phyloP scores from a whole-genome alignment of 2,797 vertebrate species.

The Pantherophis alleghaniensis region DNA sequence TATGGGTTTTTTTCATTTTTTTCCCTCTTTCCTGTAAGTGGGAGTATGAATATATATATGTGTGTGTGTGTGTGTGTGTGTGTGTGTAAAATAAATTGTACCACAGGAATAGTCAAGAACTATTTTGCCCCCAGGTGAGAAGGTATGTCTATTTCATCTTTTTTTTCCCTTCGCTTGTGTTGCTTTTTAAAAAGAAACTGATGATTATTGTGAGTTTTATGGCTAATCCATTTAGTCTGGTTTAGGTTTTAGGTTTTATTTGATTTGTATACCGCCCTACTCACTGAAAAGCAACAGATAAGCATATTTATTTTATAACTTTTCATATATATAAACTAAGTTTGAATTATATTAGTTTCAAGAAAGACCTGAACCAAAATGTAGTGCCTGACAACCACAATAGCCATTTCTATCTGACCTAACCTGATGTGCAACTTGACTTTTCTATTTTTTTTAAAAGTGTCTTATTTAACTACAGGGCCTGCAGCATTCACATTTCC shows the following conservation, averaged over 20 bases:
- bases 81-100: too few relatives aligned
- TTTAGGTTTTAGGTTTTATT: too few relatives aligned
- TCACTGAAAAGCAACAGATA: neutral
- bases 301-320: neutral
- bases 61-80: too few relatives aligned
- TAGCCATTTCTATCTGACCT: neutral
- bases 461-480: neutral
- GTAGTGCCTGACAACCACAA: neutral
- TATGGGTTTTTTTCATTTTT: neutral
- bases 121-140: neutral
- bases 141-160: neutral
- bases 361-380: neutral
- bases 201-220: neutral
- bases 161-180: neutral
- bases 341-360: neutral
- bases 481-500: neutral
- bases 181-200: neutral
- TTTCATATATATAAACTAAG: neutral
- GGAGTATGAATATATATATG: too few relatives aligned
- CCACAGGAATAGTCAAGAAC: too few relatives aligned
- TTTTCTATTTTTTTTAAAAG: neutral
- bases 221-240: neutral
- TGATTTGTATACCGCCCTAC: too few relatives aligned
- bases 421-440: neutral
- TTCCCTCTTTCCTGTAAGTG: neutral